phyloP scores from a whole-genome alignment of 2,113 vertebrate species.

The Crotalus tigris region DNA sequence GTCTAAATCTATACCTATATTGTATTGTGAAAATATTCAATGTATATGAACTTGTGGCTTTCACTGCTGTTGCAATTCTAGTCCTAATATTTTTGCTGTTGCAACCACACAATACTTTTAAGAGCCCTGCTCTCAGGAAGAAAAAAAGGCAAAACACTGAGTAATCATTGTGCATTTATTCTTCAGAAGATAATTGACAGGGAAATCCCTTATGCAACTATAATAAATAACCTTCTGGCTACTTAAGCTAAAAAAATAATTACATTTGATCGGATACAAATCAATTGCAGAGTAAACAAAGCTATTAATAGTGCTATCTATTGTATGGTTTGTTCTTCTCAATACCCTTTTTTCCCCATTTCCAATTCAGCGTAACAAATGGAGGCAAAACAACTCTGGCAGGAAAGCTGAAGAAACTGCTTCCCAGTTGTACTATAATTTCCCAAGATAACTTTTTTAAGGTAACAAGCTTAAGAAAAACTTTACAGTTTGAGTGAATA shows the following conservation, averaged over 20 bases:
- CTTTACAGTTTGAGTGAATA: background rate
- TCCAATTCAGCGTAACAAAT: conserved; percentile 82
- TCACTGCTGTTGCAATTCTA: background rate
- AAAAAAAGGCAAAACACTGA: background rate
- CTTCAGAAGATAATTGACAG: background rate
- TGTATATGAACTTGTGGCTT: background rate
- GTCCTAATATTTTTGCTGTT: background rate
- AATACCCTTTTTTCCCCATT: conserved; percentile 5
- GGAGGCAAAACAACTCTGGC: conserved; percentile 91
- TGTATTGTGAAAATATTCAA: background rate
- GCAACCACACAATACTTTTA: background rate
- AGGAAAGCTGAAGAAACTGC: conserved; percentile 72
- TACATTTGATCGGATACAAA: background rate
- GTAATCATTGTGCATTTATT: background rate
- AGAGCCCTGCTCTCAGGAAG: background rate
- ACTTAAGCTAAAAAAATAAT: conserved; percentile 8
- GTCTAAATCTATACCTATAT: background rate
- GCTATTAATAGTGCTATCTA: background rate
- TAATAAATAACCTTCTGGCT: conserved; percentile 4
- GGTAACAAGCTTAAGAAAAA: conserved; percentile 64
- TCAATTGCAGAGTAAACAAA: background rate
- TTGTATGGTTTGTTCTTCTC: background rate
- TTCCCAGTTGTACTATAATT: conserved; percentile 83
- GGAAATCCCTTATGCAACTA: background rate
- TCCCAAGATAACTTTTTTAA: conserved; percentile 93